These are phyloP conservation scores for Lonchura striata DNA, from an alignment of 2,113 vertebrate genomes.

Conservation along the genomic window DNA sequence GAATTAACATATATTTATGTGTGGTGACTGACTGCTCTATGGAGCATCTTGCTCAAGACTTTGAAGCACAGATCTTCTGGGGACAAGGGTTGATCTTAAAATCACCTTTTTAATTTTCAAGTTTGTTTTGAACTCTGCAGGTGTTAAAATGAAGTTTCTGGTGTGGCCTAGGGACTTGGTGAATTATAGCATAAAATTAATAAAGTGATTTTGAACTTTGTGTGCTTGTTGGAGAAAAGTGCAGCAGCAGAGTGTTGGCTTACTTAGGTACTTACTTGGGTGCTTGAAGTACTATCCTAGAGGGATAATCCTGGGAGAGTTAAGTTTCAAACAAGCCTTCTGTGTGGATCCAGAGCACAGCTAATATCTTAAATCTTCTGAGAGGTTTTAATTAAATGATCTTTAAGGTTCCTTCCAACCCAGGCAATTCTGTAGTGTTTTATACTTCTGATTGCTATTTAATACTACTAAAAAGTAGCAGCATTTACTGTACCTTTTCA, in stretches of 20 bases:
- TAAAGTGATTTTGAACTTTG: background rate
- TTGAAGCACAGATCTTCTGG: background rate
- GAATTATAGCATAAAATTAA: background rate
- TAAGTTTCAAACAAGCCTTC: background rate
- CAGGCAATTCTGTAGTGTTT: background rate
- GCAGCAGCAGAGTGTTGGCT: background rate
- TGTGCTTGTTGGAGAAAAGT: background rate
- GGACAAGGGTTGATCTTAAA: accelerated
- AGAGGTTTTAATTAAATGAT: background rate
- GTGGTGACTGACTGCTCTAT: background rate
- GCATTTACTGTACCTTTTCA: background rate
- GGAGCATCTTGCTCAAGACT: background rate
- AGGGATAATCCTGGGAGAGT: background rate
- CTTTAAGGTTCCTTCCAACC: background rate
- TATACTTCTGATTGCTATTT: background rate
- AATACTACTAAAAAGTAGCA: background rate
- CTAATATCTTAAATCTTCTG: background rate
- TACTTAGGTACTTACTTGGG: background rate
- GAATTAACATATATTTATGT: background rate
- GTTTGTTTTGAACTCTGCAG: background rate
- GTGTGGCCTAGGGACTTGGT: background rate
- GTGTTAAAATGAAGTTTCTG: background rate
- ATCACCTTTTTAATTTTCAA: background rate
- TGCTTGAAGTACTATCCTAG: background rate
- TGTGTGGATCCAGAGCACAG: background rate